phyloP scores from a whole-genome alignment of 2,113 vertebrate genomes.

The Sakesphorus luctuosus region DNA sequence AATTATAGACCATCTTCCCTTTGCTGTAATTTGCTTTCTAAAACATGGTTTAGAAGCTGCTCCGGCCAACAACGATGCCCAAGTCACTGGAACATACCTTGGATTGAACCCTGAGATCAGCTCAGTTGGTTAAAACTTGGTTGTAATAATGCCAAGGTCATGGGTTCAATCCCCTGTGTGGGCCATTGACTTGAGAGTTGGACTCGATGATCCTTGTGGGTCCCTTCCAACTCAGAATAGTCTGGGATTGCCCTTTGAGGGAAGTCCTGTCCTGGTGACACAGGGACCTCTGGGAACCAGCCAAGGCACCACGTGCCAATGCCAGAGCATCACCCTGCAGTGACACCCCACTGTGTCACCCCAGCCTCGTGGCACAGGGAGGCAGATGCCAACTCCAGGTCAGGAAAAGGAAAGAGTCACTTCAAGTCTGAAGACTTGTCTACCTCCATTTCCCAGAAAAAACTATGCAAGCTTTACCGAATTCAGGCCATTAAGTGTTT shows the following conservation, averaged over 20 bases:
- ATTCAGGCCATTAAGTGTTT: neutral
- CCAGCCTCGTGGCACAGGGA: neutral
- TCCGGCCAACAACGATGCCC: accelerated
- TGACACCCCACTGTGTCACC: neutral
- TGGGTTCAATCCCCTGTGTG: too few species aligned
- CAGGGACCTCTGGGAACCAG: neutral
- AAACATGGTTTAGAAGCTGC: neutral
- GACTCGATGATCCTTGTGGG: too few species aligned
- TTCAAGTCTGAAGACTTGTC: neutral
- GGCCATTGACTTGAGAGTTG: too few species aligned
- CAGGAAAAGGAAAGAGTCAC: neutral
- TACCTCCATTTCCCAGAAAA: neutral
- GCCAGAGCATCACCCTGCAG: neutral
- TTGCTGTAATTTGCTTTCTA: neutral
- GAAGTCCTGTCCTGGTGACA: neutral
- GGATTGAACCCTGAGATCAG: too few species aligned
- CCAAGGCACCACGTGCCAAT: neutral
- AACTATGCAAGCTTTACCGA: neutral
- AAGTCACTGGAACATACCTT: accelerated
- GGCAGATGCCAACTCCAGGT: neutral
- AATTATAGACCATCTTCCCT: neutral
- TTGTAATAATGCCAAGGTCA: too few species aligned
- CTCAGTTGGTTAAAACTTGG: too few species aligned
- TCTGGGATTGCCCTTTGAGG: neutral
- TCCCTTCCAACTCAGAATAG: too few species aligned